These are phyloP conservation scores for Palloptera scutellata DNA, from an alignment of 2,888 invertebrate species.

Conservation along the genomic window DNA sequence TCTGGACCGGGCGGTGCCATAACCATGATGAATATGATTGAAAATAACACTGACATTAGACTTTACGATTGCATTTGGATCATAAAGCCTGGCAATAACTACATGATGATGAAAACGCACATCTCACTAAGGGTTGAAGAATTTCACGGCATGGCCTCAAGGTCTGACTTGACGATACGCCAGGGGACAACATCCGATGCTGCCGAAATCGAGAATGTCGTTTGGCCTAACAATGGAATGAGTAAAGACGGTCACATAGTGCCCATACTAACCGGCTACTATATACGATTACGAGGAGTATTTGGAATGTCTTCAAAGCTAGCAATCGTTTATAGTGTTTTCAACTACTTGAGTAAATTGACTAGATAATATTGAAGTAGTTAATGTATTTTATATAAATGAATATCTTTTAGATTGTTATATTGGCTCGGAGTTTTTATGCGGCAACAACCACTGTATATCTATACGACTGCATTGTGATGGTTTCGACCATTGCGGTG, in stretches of 20 bases:
- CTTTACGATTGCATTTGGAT: constrained; percentile 78
- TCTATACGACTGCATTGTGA: constrained; percentile 74
- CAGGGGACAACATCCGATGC: constrained; percentile 75
- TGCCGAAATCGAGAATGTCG: constrained; percentile 68
- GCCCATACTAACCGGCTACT: constrained; percentile 72
- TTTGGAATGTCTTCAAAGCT: constrained; percentile 72
- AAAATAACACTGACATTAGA: constrained; percentile 67
- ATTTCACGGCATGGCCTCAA: constrained; percentile 70
- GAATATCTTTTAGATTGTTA: constrained; percentile 69
- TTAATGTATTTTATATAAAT: background rate
- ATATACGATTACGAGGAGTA: constrained; percentile 72
- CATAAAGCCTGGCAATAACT: constrained; percentile 72
- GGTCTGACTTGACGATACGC: constrained; percentile 71
- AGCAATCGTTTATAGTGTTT: constrained; percentile 75
- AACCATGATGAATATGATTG: constrained; percentile 79
- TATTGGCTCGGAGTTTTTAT: constrained; percentile 73
- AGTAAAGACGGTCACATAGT: constrained; percentile 69
- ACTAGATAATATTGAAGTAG: background rate
- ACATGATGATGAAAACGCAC: constrained; percentile 73
- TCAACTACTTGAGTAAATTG: constrained; percentile 72
- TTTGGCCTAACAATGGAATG: constrained; percentile 66
- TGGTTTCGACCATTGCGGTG: constrained; percentile 80
- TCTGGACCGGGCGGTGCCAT: constrained; percentile 76
- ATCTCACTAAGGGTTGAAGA: constrained; percentile 70
- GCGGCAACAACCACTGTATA: constrained; percentile 76